Evolutionary conservation across 35 echinoderm and acorn worm genomes (phyloP), one percentile per base, ranked within the genome.

Genomic region (Patiria miniata): DNA sequence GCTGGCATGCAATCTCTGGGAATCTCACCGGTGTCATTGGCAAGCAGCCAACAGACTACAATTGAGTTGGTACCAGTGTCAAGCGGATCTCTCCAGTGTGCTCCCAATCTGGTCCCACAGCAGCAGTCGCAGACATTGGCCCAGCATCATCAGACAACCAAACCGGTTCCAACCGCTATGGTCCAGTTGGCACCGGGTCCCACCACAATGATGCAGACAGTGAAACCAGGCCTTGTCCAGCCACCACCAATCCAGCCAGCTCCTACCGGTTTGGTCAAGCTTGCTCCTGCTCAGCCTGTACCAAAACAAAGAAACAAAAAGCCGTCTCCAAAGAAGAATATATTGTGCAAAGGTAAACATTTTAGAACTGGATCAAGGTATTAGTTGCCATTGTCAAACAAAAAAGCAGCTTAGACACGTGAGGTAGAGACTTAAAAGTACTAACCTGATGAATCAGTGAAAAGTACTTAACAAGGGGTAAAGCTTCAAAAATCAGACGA

Each of bases 181-280:
- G 65, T 73, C 65, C 65, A 73, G 65, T 73, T 73, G 65, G 65
- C 65, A 30, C 65, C 65, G 9, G 65, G 23, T 73, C 65, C 65
- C 7, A 34, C 65, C 65, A 34, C 26, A 32, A 73, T 73, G 65
- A 73, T 73, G 65, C 65, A 73, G 65, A 30, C 65, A 2, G 65
- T 73, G 10, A 73, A 73, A 30, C 65, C 65, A 32, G 65, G 26
- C 26, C 65, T 73, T 28, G 65, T 73, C 26, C 65, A 73, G 65
- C 65, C 65, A 73, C 65, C 65, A 32, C 65, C 65, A 73, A 73
- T 73, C 65, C 65, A 73, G 26, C 65, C 65, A 73, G 65, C 65
- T 32, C 65, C 26, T 73, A 73, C 65, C 65, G 29, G 65, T 30
- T 73, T 73, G 65, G 26, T 73, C 26, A 73, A 73, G 65, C 65